phyloP scores from a whole-genome alignment of 2,797 vertebrate species.

The Sphenodon punctatus region DNA sequence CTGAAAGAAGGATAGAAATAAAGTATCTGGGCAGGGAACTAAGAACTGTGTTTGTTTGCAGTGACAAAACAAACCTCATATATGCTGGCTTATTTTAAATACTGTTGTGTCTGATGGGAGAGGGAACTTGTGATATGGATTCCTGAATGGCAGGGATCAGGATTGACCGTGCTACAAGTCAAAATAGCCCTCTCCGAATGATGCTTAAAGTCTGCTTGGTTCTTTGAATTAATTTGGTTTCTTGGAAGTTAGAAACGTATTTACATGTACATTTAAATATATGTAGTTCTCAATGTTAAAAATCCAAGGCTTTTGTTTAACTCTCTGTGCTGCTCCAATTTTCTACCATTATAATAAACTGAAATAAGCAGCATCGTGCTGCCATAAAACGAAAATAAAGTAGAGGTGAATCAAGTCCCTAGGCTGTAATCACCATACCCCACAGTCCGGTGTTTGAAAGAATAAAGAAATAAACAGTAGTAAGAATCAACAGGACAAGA shows the following conservation, averaged over 20 bases:
- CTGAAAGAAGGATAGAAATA: too few relatives aligned
- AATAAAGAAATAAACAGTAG: neutral
- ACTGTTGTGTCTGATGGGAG: too few relatives aligned
- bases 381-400: neutral
- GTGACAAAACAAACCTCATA: too few relatives aligned
- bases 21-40: too few relatives aligned
- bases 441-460: accelerated
- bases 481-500: neutral
- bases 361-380: neutral
- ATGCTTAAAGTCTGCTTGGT: neutral
- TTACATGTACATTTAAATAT: neutral
- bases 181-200: too few relatives aligned
- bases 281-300: neutral
- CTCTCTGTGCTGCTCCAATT: neutral
- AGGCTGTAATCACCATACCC: neutral
- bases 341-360: neutral
- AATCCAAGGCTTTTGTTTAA: neutral
- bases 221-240: neutral
- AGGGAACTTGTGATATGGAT: too few relatives aligned
- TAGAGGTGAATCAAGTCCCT: neutral
- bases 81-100: too few relatives aligned
- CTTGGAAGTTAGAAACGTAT: neutral
- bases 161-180: too few relatives aligned
- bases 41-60: too few relatives aligned
- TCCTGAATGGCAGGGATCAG: too few relatives aligned